A percentile compares a stretch with the other conserved stretches of the same genome.
Evolutionary conservation across 1,140 invertebrate genomes (phyloP).

Genomic region (Drosophila hydei): DNA sequence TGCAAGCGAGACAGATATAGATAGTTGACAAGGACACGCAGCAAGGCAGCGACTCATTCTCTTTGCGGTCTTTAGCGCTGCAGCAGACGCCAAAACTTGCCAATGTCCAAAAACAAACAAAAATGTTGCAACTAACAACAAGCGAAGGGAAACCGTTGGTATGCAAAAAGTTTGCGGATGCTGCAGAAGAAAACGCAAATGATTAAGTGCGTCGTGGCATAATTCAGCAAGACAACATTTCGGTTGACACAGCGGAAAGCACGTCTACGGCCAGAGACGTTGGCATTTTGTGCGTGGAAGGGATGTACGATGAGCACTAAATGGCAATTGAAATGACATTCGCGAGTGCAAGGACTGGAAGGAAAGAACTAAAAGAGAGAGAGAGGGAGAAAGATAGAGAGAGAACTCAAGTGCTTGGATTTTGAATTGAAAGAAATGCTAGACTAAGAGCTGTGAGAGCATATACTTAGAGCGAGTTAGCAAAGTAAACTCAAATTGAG

Average conservation of each 20-base stretch:
- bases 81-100: slow-evolving; percentile 35
- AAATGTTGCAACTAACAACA: slow-evolving; percentile 18
- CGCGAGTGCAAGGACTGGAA: slow-evolving; percentile 50
- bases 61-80: slow-evolving; percentile 63
- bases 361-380: slow-evolving; percentile 13
- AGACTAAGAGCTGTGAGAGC: background rate
- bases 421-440: background rate
- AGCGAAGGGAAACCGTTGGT: slow-evolving; percentile 40
- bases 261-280: slow-evolving; percentile 16
- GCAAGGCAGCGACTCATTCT: slow-evolving; percentile 31
- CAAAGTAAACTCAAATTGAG: too few species aligned
- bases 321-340: slow-evolving; percentile 63
- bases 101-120: slow-evolving; percentile 30
- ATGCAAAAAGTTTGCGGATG: slow-evolving; percentile 75
- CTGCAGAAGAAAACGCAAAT: slow-evolving; percentile 74
- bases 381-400: background rate
- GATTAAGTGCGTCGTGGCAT: slow-evolving; percentile 76
- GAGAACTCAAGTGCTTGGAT: background rate
- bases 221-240: slow-evolving; percentile 75
- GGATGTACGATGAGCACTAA: slow-evolving; percentile 9
- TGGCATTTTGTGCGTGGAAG: background rate
- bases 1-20: slow-evolving; percentile 16
- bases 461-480: too few species aligned
- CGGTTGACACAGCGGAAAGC: slow-evolving; percentile 11
- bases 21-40: slow-evolving; percentile 59